Evolutionary conservation across 2,888 invertebrate species (phyloP).

Genomic region (Aquatica leii): DNA sequence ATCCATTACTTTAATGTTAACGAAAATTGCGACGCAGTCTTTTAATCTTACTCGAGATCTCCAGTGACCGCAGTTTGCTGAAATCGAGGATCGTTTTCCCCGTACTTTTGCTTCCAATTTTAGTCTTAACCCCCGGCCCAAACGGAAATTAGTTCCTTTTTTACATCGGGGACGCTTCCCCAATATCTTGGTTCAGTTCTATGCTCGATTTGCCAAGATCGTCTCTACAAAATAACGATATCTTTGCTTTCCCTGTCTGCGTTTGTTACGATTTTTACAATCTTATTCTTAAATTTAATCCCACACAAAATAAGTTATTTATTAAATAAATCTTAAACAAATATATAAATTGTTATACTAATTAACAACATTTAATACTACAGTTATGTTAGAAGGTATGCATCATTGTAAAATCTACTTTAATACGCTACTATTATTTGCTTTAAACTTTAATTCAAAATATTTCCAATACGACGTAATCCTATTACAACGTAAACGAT

Average conservation of each 20-base stretch:
- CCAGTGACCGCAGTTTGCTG: slow-evolving; percentile 54
- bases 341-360: too few species aligned
- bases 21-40: slow-evolving; percentile 48
- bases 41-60: slow-evolving; percentile 54
- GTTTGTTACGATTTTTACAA: slow-evolving; percentile 27
- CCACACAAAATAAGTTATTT: slow-evolving; percentile 7
- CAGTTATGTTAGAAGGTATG: slow-evolving; percentile 28
- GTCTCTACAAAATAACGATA: slow-evolving; percentile 51
- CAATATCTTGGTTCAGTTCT: slow-evolving; percentile 55
- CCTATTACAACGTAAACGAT: slow-evolving; percentile 28
- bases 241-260: slow-evolving; percentile 32
- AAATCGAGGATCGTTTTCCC: slow-evolving; percentile 49
- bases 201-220: slow-evolving; percentile 56
- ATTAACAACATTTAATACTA: slow-evolving; percentile 31
- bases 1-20: slow-evolving; percentile 48
- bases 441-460: slow-evolving; percentile 28
- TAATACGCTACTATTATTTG: slow-evolving; percentile 28
- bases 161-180: slow-evolving; percentile 55
- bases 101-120: slow-evolving; percentile 54
- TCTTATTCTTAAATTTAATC: not conserved
- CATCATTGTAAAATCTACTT: slow-evolving; percentile 21
- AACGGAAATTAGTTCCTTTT: slow-evolving; percentile 59
- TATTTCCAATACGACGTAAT: slow-evolving; percentile 27
- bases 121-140: slow-evolving; percentile 54
- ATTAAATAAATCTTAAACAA: not conserved